phyloP scores from a whole-genome alignment of 2,113 vertebrate genomes.

The Psittacula cyanocephala region DNA sequence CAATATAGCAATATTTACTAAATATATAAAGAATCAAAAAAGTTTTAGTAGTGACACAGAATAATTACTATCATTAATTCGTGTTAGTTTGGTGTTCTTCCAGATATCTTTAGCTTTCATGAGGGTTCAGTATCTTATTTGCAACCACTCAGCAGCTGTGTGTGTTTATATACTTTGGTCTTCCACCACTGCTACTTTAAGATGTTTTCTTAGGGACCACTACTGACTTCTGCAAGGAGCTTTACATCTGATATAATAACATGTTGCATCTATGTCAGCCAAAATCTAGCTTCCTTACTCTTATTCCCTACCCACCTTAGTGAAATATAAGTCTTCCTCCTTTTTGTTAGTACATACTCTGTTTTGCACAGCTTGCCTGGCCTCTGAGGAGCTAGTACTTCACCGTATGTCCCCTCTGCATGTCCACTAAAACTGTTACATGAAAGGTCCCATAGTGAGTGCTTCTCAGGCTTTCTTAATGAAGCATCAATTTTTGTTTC shows the following conservation, averaged over 20 bases:
- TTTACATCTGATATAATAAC: background rate
- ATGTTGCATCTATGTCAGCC: background rate
- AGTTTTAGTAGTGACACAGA: background rate
- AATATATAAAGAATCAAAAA: background rate
- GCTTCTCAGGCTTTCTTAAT: background rate
- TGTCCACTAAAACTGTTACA: background rate
- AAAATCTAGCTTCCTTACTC: background rate
- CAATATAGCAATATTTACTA: background rate
- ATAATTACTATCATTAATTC: background rate
- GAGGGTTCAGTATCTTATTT: background rate
- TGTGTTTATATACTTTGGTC: background rate
- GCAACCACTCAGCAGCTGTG: accelerated
- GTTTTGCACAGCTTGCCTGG: background rate
- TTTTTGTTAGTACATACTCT: background rate
- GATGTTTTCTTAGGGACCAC: background rate
- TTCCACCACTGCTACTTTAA: background rate
- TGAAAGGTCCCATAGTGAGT: background rate
- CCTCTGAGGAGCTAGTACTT: background rate
- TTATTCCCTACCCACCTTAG: background rate
- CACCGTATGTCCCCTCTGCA: no score
- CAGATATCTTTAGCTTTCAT: background rate
- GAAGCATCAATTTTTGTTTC: background rate
- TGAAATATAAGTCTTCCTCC: background rate
- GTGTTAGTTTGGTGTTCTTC: background rate
- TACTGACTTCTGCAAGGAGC: background rate